Percentiles rank a stretch among this genome's conserved stretches.
Evolutionary conservation across 2,113 vertebrate species (phyloP).

Genomic region (Meriones unguiculatus): DNA sequence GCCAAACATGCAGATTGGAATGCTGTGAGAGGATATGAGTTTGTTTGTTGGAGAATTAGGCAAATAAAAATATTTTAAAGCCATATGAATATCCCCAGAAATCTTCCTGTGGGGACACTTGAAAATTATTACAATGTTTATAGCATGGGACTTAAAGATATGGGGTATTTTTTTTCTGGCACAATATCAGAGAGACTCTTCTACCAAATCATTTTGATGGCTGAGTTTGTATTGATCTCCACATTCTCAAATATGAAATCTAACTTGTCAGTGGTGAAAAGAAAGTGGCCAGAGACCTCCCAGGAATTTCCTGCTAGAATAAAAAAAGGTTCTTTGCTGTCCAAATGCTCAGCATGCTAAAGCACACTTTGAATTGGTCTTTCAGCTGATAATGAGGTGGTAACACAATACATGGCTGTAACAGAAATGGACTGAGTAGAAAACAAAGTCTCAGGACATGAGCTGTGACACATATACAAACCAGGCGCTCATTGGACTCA

Average conservation of each 20-base stretch:
- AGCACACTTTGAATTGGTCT: constrained; percentile 74
- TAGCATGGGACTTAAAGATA: constrained; percentile 46
- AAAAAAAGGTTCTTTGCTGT: constrained; percentile 68
- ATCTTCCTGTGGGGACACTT: not conserved
- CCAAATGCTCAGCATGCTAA: constrained; percentile 77
- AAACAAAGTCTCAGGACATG: constrained; percentile 81
- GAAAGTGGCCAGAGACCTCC: constrained; percentile 80
- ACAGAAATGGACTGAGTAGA: constrained; percentile 76
- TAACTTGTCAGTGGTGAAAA: constrained; percentile 83
- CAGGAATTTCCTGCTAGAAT: constrained; percentile 65
- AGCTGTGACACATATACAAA: constrained; percentile 71
- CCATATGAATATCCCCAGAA: not conserved
- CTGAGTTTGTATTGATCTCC: constrained; percentile 81
- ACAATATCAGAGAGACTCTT: constrained; percentile 63
- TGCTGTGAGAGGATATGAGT: not conserved
- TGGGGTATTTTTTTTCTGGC: constrained; percentile 57
- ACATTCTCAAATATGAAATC: constrained; percentile 84
- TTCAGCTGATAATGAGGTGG: constrained; percentile 77
- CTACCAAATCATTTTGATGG: constrained; percentile 72
- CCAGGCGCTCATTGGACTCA: constrained; percentile 68
- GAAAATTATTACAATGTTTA: constrained; percentile 43
- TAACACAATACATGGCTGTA: constrained; percentile 65
- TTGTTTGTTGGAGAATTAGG: constrained; percentile 6
- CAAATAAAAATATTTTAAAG: not conserved
- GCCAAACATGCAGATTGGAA: not conserved